Conservation (phyloP, 1,140 invertebrate species). For the Drosophila ficusphila region DNA sequence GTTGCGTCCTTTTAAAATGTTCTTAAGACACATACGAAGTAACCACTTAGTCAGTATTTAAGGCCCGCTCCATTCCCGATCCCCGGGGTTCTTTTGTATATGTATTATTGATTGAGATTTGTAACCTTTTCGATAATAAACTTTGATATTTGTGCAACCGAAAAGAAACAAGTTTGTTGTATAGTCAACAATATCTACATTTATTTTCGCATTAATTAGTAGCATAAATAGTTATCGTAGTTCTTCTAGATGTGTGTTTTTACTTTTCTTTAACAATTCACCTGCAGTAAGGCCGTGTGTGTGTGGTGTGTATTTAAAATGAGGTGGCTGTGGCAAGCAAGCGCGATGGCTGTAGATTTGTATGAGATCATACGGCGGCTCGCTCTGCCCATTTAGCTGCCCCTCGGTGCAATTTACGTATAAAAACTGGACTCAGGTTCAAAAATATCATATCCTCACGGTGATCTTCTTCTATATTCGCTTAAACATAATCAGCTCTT, state of each 20-base stretch:
- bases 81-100: slow-evolving; percentile 30
- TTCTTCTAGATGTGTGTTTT: slow-evolving; percentile 27
- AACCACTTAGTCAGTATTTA: slow-evolving; percentile 54
- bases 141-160: slow-evolving; percentile 49
- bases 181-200: slow-evolving; percentile 80
- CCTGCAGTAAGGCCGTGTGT: slow-evolving; percentile 29
- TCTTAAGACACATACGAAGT: slow-evolving; percentile 53
- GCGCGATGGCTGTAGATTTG: slow-evolving; percentile 52
- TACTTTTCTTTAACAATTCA: slow-evolving; percentile 49
- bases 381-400: slow-evolving; percentile 12
- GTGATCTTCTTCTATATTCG: slow-evolving; percentile 8
- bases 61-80: slow-evolving; percentile 25
- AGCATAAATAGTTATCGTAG: slow-evolving; percentile 75
- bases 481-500: slow-evolving; percentile 58
- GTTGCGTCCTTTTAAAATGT: slow-evolving; percentile 74
- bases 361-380: slow-evolving; percentile 67
- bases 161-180: slow-evolving; percentile 13
- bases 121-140: slow-evolving; percentile 53
- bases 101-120: slow-evolving; percentile 37
- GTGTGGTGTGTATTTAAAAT: background rate
- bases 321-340: slow-evolving; percentile 19
- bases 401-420: slow-evolving; percentile 19
- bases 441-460: slow-evolving; percentile 7
- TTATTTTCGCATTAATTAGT: slow-evolving; percentile 77
- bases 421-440: slow-evolving; percentile 34